A percentile compares a stretch with the other conserved stretches of the same genome.
Evolutionary conservation across 2,113 vertebrate genomes (phyloP).

Genomic region (Zonotrichia leucophrys): DNA sequence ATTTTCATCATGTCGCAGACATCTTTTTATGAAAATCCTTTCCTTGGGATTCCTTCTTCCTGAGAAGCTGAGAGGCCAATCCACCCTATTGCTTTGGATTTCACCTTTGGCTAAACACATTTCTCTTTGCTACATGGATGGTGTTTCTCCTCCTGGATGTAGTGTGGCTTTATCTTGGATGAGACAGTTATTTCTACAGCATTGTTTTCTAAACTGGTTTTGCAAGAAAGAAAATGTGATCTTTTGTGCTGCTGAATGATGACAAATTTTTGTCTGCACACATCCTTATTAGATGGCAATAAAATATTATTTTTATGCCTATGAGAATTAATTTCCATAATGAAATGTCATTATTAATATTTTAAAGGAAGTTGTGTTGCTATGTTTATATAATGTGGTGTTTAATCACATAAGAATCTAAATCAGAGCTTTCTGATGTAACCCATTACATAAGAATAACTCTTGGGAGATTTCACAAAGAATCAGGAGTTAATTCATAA

Average conservation of each 20-base stretch:
- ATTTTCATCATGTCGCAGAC: neutral
- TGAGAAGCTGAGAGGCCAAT: too few relatives aligned
- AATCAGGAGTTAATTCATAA: neutral
- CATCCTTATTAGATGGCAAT: neutral
- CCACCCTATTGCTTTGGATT: neutral
- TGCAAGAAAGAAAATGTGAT: neutral
- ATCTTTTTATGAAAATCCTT: too few relatives aligned
- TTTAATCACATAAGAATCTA: neutral
- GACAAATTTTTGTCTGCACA: neutral
- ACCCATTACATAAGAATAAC: neutral
- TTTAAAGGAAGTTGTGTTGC: neutral
- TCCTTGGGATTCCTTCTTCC: too few relatives aligned
- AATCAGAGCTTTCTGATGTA: conserved; percentile 9
- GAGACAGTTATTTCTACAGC: neutral
- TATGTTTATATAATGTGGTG: neutral
- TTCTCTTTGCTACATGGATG: neutral
- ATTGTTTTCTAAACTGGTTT: neutral
- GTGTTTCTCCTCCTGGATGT: neutral
- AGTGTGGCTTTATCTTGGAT: neutral
- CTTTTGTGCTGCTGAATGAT: neutral
- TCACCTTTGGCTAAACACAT: neutral
- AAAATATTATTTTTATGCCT: neutral
- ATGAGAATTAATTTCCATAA: neutral
- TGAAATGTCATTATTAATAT: neutral
- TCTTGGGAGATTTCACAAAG: neutral